Base-by-base conservation (phyloP, 2,797 vertebrate genomes). In the Cottoperca gobio region DNA sequence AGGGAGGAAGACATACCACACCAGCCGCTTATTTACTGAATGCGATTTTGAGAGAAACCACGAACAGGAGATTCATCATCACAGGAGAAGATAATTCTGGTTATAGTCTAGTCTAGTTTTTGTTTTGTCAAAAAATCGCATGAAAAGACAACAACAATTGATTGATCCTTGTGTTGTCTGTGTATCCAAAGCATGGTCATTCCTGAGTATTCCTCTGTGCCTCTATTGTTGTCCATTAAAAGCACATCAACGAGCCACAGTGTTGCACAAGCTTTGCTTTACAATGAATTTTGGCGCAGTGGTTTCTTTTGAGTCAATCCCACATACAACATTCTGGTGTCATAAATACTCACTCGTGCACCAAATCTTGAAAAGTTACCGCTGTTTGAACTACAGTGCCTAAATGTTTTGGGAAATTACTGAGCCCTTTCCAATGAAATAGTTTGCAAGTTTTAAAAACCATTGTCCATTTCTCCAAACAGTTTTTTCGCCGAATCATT, bases 1-100 rank as follows among this genome's bases (percentile, higher is more conserved):
- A 81, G 63, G 75, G 67, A 85, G 76, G 83, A 86, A 78, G 70
- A 81, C 76, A 70, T 66, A 85, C 73, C 76, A 85, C 74, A 67
- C 39, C 57, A 79, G 63, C 49, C 61, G 39, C 75, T 70, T 86
- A 50, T 79, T 86, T 72, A 85, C 70, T 60, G 16, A 55, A 53
- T 58, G 59, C 61, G 45, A 76, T n/a, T 65, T 72, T 53, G 61
- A 42, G 14, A 42, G 33, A 49, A 60, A 33, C 8, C 19, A 57
- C n/a, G n/a, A 54, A 23, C 3, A 12, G 21, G 11, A 42, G 39
- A 26, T 48, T 35, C 14, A n/a, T n/a, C n/a, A n/a, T n/a, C n/a
- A n/a, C n/a, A n/a, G n/a, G n/a, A n/a, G n/a, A n/a, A n/a, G n/a
- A n/a, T n/a, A n/a, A n/a, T n/a, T n/a, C n/a, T n/a, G n/a, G n/a